These are phyloP conservation scores for Indicator maculatus DNA, from an alignment of 2,113 vertebrate genomes.

Conservation along the genomic window DNA sequence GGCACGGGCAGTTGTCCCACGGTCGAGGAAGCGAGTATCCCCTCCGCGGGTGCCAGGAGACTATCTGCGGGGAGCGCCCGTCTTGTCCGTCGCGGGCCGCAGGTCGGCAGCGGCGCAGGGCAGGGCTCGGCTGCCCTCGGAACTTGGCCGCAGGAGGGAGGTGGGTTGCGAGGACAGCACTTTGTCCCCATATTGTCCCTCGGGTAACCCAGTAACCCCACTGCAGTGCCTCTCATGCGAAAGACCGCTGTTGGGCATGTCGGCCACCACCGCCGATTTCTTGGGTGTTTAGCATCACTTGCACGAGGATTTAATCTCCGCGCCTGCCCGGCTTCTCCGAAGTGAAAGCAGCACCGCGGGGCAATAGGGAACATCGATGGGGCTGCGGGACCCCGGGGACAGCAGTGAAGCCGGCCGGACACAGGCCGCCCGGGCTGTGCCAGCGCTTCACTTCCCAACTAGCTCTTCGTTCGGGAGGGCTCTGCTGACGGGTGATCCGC, in stretches of 20 bases:
- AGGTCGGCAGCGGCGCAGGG: background rate
- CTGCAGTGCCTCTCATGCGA: background rate
- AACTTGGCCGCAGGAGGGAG: background rate
- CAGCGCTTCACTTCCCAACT: background rate
- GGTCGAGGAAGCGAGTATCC: no score
- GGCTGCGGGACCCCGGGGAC: background rate
- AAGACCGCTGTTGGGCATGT: background rate
- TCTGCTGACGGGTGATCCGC: background rate
- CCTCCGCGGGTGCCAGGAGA: background rate
- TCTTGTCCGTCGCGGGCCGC: background rate
- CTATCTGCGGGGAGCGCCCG: background rate
- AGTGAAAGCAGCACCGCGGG: background rate
- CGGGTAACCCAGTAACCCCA: background rate
- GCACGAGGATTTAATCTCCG: accelerated
- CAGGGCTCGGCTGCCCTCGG: no score
- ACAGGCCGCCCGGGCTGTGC: accelerated
- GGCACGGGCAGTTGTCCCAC: background rate
- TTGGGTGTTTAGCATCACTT: background rate
- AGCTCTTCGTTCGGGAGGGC: background rate
- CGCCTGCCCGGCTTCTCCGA: background rate
- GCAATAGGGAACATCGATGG: background rate
- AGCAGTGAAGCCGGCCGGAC: background rate
- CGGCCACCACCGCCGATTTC: background rate
- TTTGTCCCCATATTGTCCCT: background rate
- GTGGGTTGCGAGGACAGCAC: background rate